phyloP scores from a whole-genome alignment of 2,797 vertebrate species.

The Pteronotus mesoamericanus region DNA sequence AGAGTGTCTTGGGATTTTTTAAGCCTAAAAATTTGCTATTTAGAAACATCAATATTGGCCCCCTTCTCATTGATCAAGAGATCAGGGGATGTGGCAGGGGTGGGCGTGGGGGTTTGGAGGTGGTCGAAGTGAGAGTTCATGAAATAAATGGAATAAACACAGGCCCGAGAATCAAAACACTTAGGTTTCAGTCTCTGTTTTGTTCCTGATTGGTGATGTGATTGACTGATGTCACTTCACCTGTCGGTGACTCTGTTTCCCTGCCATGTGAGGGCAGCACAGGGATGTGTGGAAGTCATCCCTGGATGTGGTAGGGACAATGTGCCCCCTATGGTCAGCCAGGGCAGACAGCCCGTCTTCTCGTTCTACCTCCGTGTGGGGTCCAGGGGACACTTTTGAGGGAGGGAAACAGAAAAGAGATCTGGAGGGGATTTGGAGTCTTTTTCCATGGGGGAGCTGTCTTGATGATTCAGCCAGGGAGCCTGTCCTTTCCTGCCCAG shows the following conservation, averaged over 20 bases:
- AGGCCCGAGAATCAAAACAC: not conserved
- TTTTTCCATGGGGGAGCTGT: not conserved
- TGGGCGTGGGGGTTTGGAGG: rapidly evolving
- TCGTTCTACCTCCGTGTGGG: not conserved
- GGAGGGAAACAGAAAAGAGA: not conserved
- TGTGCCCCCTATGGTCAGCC: not conserved
- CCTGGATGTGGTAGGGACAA: not conserved
- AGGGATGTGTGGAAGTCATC: not conserved
- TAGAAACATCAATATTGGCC: not conserved
- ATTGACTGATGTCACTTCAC: not conserved
- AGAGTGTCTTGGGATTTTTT: not conserved
- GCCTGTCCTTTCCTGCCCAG: not conserved
- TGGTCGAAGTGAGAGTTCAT: not conserved
- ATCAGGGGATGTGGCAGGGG: not conserved
- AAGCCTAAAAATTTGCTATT: not conserved
- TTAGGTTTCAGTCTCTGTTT: not conserved
- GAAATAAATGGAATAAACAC: not conserved
- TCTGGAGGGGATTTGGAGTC: not conserved
- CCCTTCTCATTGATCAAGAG: not conserved
- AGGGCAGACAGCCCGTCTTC: not conserved
- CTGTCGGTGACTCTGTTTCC: rapidly evolving
- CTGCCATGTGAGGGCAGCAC: not conserved
- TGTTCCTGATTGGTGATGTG: not conserved
- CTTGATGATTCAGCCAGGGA: not conserved
- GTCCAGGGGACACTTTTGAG: too few species aligned